A percentile compares a stretch with the other conserved stretches of the same genome.
Evolutionary conservation across 2,113 vertebrate species (phyloP).

Genomic region (Pluvialis apricaria): DNA sequence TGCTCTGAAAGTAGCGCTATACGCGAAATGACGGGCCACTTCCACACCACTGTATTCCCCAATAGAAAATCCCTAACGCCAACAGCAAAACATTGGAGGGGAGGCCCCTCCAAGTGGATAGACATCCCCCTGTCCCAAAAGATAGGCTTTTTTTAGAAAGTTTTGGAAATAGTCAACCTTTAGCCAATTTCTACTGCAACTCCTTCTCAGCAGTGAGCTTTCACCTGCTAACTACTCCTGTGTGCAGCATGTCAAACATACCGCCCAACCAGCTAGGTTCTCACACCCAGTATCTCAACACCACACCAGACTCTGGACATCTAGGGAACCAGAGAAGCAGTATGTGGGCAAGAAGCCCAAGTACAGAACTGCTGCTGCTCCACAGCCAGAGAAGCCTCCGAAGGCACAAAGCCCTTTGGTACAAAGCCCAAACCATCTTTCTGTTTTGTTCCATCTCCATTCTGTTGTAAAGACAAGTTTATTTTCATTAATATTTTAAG

Average conservation of each 20-base stretch:
- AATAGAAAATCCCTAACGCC: rapidly evolving
- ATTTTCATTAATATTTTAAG: background rate
- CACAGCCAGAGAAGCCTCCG: background rate
- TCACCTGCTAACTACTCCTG: rapidly evolving
- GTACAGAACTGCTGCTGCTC: background rate
- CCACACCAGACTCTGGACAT: rapidly evolving
- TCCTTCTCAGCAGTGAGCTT: background rate
- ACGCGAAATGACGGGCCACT: rapidly evolving
- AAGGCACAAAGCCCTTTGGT: background rate
- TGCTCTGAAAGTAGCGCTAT: background rate
- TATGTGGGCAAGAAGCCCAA: rapidly evolving
- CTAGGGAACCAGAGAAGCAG: background rate
- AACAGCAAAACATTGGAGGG: background rate
- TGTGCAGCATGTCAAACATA: background rate
- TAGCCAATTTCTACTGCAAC: background rate
- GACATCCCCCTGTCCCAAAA: background rate
- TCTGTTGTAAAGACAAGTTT: background rate
- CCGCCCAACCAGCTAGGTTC: background rate
- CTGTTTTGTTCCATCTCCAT: background rate
- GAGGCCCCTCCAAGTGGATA: background rate
- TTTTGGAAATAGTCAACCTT: background rate
- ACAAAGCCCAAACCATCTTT: background rate
- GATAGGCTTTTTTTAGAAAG: rapidly evolving
- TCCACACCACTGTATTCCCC: background rate
- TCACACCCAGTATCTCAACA: background rate